phyloP scores from a whole-genome alignment of 2,888 invertebrate genomes.

The Boloria euphrosyne region DNA sequence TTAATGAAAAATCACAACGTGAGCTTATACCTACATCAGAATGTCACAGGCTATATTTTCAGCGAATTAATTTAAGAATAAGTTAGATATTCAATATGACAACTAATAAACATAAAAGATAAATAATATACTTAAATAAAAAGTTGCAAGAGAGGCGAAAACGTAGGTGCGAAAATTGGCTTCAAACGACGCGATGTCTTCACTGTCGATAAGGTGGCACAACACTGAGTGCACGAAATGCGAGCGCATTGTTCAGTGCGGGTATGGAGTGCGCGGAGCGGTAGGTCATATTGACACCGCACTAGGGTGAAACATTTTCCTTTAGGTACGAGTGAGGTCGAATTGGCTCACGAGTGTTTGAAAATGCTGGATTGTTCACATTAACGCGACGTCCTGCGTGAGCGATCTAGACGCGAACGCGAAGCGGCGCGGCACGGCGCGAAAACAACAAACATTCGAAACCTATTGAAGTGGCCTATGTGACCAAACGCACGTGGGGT shows the following conservation, averaged over 20 bases:
- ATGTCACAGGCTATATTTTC: slow-evolving; percentile 1
- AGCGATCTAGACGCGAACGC: too few relatives aligned
- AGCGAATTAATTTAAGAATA: neutral
- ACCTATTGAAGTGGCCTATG: too few relatives aligned
- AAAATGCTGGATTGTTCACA: slow-evolving; percentile 7
- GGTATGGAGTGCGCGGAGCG: neutral
- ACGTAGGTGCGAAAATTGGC: too few relatives aligned
- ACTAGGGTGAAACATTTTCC: neutral
- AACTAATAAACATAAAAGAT: too few relatives aligned
- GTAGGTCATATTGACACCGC: neutral
- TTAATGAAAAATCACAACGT: slow-evolving; percentile 1
- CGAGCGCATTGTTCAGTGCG: slow-evolving; percentile 1
- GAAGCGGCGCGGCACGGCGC: too few relatives aligned
- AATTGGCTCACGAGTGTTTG: neutral
- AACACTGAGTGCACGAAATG: slow-evolving; percentile 8
- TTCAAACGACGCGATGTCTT: too few relatives aligned
- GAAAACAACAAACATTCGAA: too few relatives aligned
- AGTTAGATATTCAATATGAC: neutral
- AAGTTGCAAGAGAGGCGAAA: too few relatives aligned
- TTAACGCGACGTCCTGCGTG: too few relatives aligned
- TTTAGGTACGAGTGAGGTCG: neutral
- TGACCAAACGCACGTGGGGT: too few relatives aligned
- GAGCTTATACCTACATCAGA: slow-evolving; percentile 1
- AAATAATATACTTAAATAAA: too few relatives aligned
- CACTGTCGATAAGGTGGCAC: neutral